Base-by-base conservation (phyloP, 64 coral and sea anemone species). In the Porites lutea region DNA sequence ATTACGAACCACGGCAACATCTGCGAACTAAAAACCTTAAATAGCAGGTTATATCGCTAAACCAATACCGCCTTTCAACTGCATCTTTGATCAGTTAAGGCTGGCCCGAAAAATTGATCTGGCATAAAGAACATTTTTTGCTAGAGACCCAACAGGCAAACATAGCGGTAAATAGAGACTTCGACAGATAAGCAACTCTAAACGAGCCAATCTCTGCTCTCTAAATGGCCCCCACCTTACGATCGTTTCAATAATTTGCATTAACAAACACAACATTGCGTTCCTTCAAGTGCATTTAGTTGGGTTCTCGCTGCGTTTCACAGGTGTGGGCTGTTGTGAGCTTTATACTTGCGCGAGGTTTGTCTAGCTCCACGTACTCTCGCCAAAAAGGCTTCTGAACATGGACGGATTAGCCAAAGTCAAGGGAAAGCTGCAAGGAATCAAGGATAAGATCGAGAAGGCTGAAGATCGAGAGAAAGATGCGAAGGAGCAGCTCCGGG, bases 371-470 rank as follows among this genome's bases (percentile, higher is more conserved):
- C 18, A 19, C 48, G 14, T 4, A 48, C 5, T 69, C 81, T 10
- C 16, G 16, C 18, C 57, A 15, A 18, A 13, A 47, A 20, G 46
- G 51, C 23, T 48, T 8, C 48, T 57, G 54, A 76, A 18, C 46
- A 83, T 64, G 60, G 81, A 84, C 10, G 47, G 64, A 69, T 6
- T 93, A 14, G 70, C 4, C 47, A 93, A 93, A 87, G 91, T 93
- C 7, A 93, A 93, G 62, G 82, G 82, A 18, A 93, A 93, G 51
- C 49, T 93, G 5, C 67, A 67, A 27, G 82, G 71, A 19, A 78
- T 93, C n/a, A 93, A 93, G 71, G 91, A 93, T 59, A 93, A 87
- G 16, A 87, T 93, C 60, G 91, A 93, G 14, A 53, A 79, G 49
- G 85, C 91, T 5, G 91, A 93, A 78, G 91, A 93, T 49, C 71